These are phyloP conservation scores for Pteropus rufus DNA, from an alignment of 2,797 vertebrate species.

Conservation along the genomic window DNA sequence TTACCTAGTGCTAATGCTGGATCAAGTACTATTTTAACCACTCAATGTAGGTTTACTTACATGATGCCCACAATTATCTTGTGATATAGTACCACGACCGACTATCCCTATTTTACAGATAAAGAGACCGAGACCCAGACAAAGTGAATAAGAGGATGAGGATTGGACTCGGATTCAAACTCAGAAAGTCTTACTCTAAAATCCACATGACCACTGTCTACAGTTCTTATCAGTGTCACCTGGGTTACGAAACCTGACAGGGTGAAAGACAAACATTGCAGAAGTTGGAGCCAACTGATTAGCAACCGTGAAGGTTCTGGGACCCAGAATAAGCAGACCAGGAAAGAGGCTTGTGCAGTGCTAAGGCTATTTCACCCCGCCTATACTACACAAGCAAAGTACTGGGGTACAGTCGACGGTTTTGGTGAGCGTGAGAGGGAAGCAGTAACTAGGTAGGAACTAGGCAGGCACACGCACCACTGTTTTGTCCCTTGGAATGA, in stretches of 20 bases:
- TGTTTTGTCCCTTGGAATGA: not conserved
- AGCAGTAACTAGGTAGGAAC: not conserved
- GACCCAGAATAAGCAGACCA: not conserved
- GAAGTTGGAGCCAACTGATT: not conserved
- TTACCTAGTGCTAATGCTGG: fast-evolving
- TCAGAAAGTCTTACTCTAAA: not conserved
- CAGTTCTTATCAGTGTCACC: not conserved
- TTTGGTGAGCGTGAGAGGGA: not conserved
- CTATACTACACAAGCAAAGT: not conserved
- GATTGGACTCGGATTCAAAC: not conserved
- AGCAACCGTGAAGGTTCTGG: not conserved
- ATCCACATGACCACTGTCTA: too few species aligned
- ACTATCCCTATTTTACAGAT: not conserved
- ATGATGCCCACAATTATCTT: too few species aligned
- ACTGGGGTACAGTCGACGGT: not conserved
- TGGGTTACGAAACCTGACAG: not conserved
- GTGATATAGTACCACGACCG: too few species aligned
- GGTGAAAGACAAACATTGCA: not conserved
- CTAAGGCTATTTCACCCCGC: not conserved
- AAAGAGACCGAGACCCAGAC: not conserved
- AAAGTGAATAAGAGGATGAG: not conserved
- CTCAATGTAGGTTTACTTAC: not conserved
- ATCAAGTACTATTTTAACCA: not conserved
- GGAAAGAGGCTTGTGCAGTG: not conserved
- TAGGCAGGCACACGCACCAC: fast-evolving